Evolutionary conservation across 2,888 invertebrate genomes (phyloP).

Genomic region (Diplazon laetatorius): DNA sequence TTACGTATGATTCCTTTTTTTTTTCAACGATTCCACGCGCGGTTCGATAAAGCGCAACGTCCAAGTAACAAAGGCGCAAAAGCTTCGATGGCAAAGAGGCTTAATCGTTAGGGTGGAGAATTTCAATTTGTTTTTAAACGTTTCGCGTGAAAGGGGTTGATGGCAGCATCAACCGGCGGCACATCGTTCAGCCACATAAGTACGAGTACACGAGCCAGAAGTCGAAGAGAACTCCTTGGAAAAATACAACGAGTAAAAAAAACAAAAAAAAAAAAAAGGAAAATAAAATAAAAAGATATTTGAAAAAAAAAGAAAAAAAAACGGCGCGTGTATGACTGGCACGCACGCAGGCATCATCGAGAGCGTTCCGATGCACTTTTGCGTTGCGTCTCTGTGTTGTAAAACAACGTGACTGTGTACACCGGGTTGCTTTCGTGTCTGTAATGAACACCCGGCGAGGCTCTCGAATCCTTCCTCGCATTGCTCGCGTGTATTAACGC

Average conservation of each 20-base stretch:
- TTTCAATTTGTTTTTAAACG: slow-evolving; percentile 67
- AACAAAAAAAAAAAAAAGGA: no score
- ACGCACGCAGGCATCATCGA: slow-evolving; percentile 32
- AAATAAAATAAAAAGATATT: no score
- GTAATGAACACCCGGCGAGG: slow-evolving; percentile 66
- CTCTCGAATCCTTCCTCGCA: slow-evolving; percentile 55
- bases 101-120: slow-evolving; percentile 62
- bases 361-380: slow-evolving; percentile 18
- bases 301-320: slow-evolving; percentile 16
- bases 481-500: slow-evolving; percentile 64
- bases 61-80: not conserved
- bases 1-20: no score
- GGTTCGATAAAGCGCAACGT: no score
- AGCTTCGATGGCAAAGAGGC: slow-evolving; percentile 16
- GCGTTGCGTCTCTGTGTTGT: slow-evolving; percentile 15
- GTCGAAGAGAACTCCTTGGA: slow-evolving; percentile 8
- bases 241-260: no score
- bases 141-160: slow-evolving; percentile 59
- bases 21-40: no score
- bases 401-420: slow-evolving; percentile 42
- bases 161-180: not conserved
- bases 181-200: not conserved
- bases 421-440: slow-evolving; percentile 60
- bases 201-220: not conserved
- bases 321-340: slow-evolving; percentile 23